Base-by-base conservation (phyloP, 2,888 invertebrate species). In the Esperia sulphurella region DNA sequence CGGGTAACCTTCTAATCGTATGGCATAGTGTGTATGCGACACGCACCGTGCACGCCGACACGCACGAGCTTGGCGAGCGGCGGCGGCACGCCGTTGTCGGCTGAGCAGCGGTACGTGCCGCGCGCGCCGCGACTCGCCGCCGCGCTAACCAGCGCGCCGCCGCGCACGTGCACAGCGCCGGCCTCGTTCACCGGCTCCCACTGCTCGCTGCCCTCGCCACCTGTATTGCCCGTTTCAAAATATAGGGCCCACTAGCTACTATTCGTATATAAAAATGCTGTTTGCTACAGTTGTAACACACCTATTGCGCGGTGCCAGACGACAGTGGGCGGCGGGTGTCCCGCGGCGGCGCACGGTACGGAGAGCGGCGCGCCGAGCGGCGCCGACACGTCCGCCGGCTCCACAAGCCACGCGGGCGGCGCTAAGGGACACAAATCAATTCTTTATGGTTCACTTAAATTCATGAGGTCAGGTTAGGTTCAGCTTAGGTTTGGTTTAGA, bases 11-110 rank as follows among this genome's bases (percentile, higher is more conserved):
- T n/a, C n/a, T n/a, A n/a, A n/a, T n/a, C n/a, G n/a, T n/a, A n/a
- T n/a, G n/a, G n/a, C n/a, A n/a, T n/a, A n/a, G n/a, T n/a, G n/a
- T n/a, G n/a, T n/a, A n/a, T 12, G 38, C 38, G 40, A 1, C 14
- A 8, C 40, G 82, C 79, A 95, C 95, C 95, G 71, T 95, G 95
- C 13, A 96, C 94, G 58, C 94, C 93, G 44, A 96, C 91, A 69
- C 93, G 94, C 65, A 97, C 92, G 53, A 94, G 93, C 87, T 96
- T 96, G 65, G 93, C 91, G 7, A 97, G 91, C 7, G 95, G 94
- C 21, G 93, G 91, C 0, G 96, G 96, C 53, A 97, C 95, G 45
- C 94, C 94, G 77, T 97, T 97, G 65, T 93, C n/a, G n/a, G n/a
- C n/a, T n/a, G n/a, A n/a, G n/a, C n/a, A n/a, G n/a, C n/a, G n/a